Evolutionary conservation across 1,140 invertebrate genomes (phyloP).

Genomic region (Drosophila repletoides): DNA sequence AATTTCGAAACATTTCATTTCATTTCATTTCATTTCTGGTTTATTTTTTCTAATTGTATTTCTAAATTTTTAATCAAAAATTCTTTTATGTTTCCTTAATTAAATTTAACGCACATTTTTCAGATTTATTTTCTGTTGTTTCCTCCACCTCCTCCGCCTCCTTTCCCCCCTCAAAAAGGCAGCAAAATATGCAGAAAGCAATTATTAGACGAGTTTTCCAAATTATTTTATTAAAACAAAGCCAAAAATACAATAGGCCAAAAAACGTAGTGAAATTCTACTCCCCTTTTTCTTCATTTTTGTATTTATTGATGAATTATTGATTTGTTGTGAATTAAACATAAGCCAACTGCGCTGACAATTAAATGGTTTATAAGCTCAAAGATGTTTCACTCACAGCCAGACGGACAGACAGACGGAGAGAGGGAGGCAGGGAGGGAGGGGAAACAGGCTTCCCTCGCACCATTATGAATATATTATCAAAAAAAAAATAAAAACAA

Average conservation of each 20-base stretch:
- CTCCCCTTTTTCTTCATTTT: too few relatives aligned
- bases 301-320: too few relatives aligned
- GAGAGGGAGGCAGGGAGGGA: too few relatives aligned
- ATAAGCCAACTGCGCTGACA: slow-evolving; percentile 11
- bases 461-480: slow-evolving; percentile 11
- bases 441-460: not conserved
- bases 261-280: too few relatives aligned
- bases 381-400: slow-evolving; percentile 13
- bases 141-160: too few relatives aligned
- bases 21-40: not conserved
- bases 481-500: slow-evolving; percentile 8
- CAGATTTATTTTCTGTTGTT: too few relatives aligned
- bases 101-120: not conserved
- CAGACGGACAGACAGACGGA: not conserved
- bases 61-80: not conserved
- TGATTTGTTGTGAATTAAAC: slow-evolving; percentile 6
- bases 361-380: slow-evolving; percentile 26
- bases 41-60: not conserved
- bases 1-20: too few relatives aligned
- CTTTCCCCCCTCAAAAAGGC: too few relatives aligned
- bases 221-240: too few relatives aligned
- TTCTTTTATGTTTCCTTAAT: not conserved
- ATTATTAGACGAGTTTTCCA: too few relatives aligned
- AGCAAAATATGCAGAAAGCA: too few relatives aligned
- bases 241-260: too few relatives aligned